Conservation (phyloP, 2,113 vertebrate genomes). For the Meleagris gallopavo region DNA sequence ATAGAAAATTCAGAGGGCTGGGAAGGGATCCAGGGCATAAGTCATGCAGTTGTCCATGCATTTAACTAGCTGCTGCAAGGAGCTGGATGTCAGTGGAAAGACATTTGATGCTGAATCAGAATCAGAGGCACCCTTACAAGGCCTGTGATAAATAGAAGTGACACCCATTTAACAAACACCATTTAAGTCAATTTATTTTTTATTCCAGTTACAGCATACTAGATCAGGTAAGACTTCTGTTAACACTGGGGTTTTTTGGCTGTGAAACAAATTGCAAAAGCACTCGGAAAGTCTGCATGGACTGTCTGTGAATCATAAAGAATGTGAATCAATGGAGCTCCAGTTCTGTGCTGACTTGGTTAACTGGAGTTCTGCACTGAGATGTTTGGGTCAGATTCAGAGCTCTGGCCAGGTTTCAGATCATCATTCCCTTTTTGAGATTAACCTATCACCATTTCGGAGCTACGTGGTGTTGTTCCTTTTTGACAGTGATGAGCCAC, state of each 20-base stretch:
- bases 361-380: neutral
- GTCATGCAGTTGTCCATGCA: accelerated
- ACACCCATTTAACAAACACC: neutral
- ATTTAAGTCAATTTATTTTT: neutral
- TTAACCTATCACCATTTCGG: neutral
- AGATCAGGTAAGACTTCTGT: neutral
- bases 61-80: neutral
- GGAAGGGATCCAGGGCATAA: neutral
- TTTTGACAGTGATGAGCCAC: neutral
- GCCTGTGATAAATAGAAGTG: neutral
- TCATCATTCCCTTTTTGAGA: neutral
- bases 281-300: neutral
- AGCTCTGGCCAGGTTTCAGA: neutral
- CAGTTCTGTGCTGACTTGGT: neutral
- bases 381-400: neutral
- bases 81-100: neutral
- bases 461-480: neutral
- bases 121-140: neutral
- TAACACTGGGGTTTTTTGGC: neutral
- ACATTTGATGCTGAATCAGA: neutral
- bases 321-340: neutral
- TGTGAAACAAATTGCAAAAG: neutral
- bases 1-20: neutral
- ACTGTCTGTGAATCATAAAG: neutral
- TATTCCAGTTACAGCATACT: neutral